Evolutionary conservation across 1,140 invertebrate species (phyloP), one percentile per base, ranked within the genome.

Genomic region (Carcinoscorpius rotundicauda): DNA sequence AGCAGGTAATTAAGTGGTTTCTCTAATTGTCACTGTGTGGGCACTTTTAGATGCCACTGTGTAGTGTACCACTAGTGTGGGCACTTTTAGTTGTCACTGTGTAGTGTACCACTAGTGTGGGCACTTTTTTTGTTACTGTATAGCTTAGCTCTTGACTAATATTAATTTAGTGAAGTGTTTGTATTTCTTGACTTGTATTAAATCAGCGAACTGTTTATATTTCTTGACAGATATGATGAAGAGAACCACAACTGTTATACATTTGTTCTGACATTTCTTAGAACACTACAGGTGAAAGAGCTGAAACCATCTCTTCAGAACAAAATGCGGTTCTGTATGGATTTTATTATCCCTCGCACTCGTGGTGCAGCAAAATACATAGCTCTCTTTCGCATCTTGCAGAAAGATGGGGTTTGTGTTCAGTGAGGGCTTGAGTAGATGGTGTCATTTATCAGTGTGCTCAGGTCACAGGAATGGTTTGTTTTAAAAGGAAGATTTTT

Each of bases 291-390:
- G 29, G 11, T 70, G 4, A 62, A 64, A 62, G 58, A 68, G 49
- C 58, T 70, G 49, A 52, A 63, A 55, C 57, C 66, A 10, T 66
- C 60, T 9, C 51, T 70, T 10, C 5, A 6, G 4, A 85, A 82
- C 71, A 82, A 82, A 65, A 83, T 82, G 60, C 74, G 77, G 49
- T 89, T 90, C 75, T 89, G 87, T 72, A 84, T 87, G 75, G 82
- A 84, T 70, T 88, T 86, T 76, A 86, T 90, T 63, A 81, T 87
- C 64, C 86, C 86, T 4, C 77, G 84, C 69, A 87, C 87, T 51
- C 84, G 83, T 51, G 81, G 84, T 57, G 87, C 87, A 5, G 86
- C 85, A 51, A 89, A 89, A 76, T 90, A 90, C 74, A 89, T 90
- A 64, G 85, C 85, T 6, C 76, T 89, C 4, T 90, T 87, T 73